Conservation (phyloP, 2,113 vertebrate species). For the Gasterosteus aculeatus region DNA sequence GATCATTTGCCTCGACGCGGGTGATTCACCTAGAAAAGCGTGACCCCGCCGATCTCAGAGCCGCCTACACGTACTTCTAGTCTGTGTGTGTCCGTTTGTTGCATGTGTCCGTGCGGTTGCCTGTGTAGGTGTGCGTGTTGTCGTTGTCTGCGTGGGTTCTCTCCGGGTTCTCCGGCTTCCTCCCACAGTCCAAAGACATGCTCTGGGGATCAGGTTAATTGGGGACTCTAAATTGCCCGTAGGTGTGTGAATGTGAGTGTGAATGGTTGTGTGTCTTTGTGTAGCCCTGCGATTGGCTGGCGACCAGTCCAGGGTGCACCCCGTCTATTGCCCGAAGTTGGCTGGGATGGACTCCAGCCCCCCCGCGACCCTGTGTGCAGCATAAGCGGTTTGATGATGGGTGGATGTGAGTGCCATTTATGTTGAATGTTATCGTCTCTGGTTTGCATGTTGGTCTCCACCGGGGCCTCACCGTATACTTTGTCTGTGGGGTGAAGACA, state of each 20-base stretch:
- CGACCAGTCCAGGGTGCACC: too few species aligned
- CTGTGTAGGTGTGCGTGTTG: slow-evolving; percentile 7
- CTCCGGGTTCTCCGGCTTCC: too few species aligned
- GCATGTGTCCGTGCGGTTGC: slow-evolving; percentile 12
- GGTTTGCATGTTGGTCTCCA: background rate
- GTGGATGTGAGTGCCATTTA: slow-evolving; percentile 74
- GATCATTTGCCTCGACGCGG: slow-evolving; percentile 47
- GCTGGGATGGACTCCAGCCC: too few species aligned
- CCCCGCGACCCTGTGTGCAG: too few species aligned
- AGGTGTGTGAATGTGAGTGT: too few species aligned
- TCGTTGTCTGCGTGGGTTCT: background rate
- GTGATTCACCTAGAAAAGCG: slow-evolving; percentile 60
- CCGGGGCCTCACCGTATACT: slow-evolving; percentile 83
- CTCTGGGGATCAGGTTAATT: too few species aligned
- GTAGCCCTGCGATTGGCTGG: too few species aligned
- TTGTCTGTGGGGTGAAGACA: slow-evolving; percentile 85
- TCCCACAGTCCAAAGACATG: too few species aligned
- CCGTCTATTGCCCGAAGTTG: too few species aligned
- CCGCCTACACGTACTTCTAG: slow-evolving; percentile 35
- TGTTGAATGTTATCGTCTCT: background rate
- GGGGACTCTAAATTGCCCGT: too few species aligned
- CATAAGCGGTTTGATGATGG: slow-evolving; percentile 71
- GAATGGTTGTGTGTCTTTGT: too few species aligned
- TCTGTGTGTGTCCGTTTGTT: slow-evolving; percentile 5
- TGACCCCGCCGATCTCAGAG: slow-evolving; percentile 49